phyloP scores from a whole-genome alignment of 2,888 invertebrate genomes.

The Margaritifera margaritifera region DNA sequence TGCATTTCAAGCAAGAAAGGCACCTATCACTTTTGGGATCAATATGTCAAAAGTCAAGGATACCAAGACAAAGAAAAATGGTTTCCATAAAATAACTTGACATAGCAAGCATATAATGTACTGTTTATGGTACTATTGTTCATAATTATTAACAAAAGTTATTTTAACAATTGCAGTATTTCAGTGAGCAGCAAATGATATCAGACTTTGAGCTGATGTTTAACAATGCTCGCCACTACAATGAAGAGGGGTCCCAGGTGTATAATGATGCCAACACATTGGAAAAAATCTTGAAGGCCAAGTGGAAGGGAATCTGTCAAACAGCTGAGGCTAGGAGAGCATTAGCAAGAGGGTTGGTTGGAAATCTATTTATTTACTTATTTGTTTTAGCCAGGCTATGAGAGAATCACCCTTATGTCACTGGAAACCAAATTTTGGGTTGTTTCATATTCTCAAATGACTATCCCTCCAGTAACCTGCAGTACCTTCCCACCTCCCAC shows the following conservation, averaged over 20 bases:
- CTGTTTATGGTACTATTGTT: not conserved
- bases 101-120: no score
- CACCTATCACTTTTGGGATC: no score
- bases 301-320: constrained; percentile 75
- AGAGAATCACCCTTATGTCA: no score
- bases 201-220: constrained; percentile 90
- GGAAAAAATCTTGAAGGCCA: constrained; percentile 88
- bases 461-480: no score
- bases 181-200: constrained; percentile 77
- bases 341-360: constrained; percentile 21
- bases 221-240: constrained; percentile 95
- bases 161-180: constrained; percentile 73
- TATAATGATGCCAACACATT: constrained; percentile 94
- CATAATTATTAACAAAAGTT: not conserved
- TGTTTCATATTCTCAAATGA: no score
- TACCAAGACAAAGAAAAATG: no score
- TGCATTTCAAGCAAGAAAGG: no score
- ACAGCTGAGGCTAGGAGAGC: constrained; percentile 41
- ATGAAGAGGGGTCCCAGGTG: constrained; percentile 95
- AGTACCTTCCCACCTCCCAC: no score
- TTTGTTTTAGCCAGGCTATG: not conserved
- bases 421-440: no score
- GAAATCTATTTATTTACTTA: constrained; percentile 1
- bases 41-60: no score
- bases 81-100: no score